A percentile compares a stretch with the other conserved stretches of the same genome.
These are phyloP conservation scores for Stigmatopora argus DNA, from an alignment of 2,113 vertebrate genomes.

Conservation along the genomic window DNA sequence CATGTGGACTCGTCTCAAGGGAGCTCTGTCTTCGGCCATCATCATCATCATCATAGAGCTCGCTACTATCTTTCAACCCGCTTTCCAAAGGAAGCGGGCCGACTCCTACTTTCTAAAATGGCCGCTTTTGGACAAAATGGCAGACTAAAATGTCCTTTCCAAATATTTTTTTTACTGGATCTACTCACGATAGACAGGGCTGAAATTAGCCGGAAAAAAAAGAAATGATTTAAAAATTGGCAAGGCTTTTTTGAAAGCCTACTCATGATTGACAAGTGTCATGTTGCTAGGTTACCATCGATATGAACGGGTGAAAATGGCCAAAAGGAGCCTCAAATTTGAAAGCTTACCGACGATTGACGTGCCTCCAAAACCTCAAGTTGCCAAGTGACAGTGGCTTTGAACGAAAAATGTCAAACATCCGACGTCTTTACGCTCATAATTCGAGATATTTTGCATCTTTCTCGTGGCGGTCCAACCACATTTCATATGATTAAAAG, in stretches of 20 bases:
- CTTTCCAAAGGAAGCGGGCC: conserved; percentile 15
- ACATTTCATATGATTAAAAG: no score
- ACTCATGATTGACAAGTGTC: not conserved
- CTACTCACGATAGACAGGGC: not conserved
- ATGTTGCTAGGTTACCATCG: not conserved
- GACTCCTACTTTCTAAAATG: not conserved
- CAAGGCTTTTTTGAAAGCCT: not conserved
- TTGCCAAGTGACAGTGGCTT: not conserved
- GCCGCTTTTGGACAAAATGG: not conserved
- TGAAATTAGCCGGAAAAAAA: no score
- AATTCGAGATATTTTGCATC: no score
- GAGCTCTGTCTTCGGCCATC: conserved; percentile 50
- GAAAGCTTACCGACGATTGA: not conserved
- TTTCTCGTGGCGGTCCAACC: no score
- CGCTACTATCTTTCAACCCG: conserved; percentile 29
- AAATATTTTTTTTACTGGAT: not conserved
- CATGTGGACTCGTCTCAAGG: conserved; percentile 45
- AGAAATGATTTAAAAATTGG: no score
- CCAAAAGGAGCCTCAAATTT: not conserved
- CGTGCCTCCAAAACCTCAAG: not conserved
- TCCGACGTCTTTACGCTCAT: not conserved
- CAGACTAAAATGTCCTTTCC: not conserved
- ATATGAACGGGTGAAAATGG: not conserved
- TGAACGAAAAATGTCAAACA: not conserved
- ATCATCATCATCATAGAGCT: conserved; percentile 46